Conservation (phyloP, 2,797 vertebrate species). For the Danio jaintianensis region DNA sequence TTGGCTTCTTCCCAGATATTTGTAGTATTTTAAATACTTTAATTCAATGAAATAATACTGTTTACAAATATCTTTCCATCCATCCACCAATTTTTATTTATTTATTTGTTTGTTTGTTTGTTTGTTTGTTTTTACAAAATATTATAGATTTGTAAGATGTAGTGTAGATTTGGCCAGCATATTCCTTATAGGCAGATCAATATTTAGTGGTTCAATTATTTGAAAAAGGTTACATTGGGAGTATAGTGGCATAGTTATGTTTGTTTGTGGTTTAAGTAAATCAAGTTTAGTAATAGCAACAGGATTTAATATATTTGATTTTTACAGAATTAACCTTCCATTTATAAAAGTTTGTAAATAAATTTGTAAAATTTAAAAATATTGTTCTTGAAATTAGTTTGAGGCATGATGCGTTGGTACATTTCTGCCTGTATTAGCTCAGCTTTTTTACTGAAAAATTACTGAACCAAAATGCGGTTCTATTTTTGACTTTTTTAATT, state of each 20-base stretch:
- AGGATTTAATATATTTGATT: not conserved
- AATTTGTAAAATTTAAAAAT: not conserved
- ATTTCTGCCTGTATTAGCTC: not conserved
- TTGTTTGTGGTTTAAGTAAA: not conserved
- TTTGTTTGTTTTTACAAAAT: not conserved
- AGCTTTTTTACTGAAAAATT: not conserved
- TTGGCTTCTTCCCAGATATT: no score
- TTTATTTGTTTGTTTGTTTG: not conserved
- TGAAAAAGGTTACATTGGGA: not conserved
- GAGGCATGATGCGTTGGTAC: not conserved
- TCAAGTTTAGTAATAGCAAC: not conserved
- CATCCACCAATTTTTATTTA: no score
- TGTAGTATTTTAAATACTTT: not conserved
- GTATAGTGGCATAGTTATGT: not conserved
- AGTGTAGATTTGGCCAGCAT: no score
- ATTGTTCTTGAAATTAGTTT: not conserved
- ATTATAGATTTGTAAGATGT: not conserved
- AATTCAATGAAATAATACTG: not conserved
- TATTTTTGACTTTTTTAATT: conserved; percentile 1
- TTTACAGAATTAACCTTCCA: not conserved
- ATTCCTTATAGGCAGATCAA: not conserved
- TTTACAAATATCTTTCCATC: no score
- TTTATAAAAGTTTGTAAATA: not conserved
- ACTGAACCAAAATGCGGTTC: not conserved
- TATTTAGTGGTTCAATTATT: not conserved